Evolutionary conservation across 2,797 vertebrate species (phyloP), one percentile per base, ranked within the genome.

Genomic region (Chiroxiphia lanceolata): DNA sequence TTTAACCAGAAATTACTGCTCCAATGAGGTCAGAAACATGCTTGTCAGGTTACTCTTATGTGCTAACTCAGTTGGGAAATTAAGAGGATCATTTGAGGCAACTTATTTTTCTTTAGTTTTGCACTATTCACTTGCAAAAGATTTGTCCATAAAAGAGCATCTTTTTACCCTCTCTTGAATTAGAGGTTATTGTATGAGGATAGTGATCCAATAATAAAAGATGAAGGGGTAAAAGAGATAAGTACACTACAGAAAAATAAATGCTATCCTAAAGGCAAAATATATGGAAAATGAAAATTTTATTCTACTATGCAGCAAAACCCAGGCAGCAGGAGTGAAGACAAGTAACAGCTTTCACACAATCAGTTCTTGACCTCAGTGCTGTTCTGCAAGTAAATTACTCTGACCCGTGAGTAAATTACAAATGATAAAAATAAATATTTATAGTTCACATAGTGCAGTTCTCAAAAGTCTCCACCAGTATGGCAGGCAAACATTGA

Each of bases 271-370:
- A 77, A 84, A 68, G 26, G 56, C 7, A 68, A 84, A 91, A 57
- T 51, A 18, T 9, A 29, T 2, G 6, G 45, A 34, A 95, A 87
- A 56, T 18, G 3, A 48, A 56, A 88, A 70, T 17, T 44, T 12
- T 64, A 26, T 79, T 89, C 60, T 91, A 75, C 70, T 90, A 25
- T 45, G 38, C 31, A 70, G n/a, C 71, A 95, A 94, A 93, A 87
- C 21, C 45, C 65, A 34, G 33, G 65, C 26, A 74, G 69, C 13
- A 77, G 53, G 26, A 60, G 22, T 53, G 83, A 84, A 84, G 64
- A 67, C 56, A 94, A 48, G 38, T 51, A 96, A 95, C 51, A 78
- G 42, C 74, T 89, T 88, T 87, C 90, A 91, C 63, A 89, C 69
- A 91, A 97, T 87, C 77, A 50, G 63, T 76, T 79, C 65, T 68